A percentile compares a stretch with the other conserved stretches of the same genome.
Conservation (phyloP, 1,140 invertebrate species). For the Rhysida immarginata region DNA sequence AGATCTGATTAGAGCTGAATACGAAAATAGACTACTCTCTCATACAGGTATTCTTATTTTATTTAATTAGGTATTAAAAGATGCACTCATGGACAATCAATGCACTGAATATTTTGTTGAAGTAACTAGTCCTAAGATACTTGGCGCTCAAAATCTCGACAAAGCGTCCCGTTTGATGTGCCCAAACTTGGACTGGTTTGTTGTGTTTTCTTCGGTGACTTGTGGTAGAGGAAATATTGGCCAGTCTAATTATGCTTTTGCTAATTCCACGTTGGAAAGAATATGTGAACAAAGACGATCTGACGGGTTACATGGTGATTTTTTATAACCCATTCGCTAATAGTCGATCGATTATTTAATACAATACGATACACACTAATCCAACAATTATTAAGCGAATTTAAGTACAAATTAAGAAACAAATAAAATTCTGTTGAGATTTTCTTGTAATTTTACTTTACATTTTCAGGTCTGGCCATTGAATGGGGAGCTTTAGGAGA, state of each 20-base stretch:
- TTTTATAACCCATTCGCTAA: too few relatives aligned
- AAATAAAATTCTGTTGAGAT: too few relatives aligned
- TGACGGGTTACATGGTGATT: too few relatives aligned
- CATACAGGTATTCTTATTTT: background rate
- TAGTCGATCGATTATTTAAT: too few relatives aligned
- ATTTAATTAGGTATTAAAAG: constrained; percentile 44
- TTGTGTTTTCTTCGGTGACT: constrained; percentile 84
- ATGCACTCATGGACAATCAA: constrained; percentile 79
- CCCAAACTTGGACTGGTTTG: constrained; percentile 71
- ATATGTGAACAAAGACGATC: constrained; percentile 63
- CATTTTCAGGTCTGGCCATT: too few relatives aligned
- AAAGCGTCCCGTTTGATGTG: constrained; percentile 51
- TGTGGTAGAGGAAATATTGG: constrained; percentile 89
- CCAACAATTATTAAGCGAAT: too few relatives aligned
- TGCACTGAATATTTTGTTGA: constrained; percentile 38
- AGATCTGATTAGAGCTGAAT: too few relatives aligned
- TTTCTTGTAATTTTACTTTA: too few relatives aligned
- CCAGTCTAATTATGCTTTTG: constrained; percentile 87
- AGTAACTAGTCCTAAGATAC: constrained; percentile 42
- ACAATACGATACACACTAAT: too few relatives aligned
- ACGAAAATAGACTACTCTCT: too few relatives aligned
- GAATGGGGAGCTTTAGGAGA: too few relatives aligned
- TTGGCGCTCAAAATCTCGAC: constrained; percentile 59
- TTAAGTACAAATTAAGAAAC: too few relatives aligned
- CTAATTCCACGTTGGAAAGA: constrained; percentile 92